phyloP scores from a whole-genome alignment of 2,797 vertebrate species.

The Sebastes baramenuke region DNA sequence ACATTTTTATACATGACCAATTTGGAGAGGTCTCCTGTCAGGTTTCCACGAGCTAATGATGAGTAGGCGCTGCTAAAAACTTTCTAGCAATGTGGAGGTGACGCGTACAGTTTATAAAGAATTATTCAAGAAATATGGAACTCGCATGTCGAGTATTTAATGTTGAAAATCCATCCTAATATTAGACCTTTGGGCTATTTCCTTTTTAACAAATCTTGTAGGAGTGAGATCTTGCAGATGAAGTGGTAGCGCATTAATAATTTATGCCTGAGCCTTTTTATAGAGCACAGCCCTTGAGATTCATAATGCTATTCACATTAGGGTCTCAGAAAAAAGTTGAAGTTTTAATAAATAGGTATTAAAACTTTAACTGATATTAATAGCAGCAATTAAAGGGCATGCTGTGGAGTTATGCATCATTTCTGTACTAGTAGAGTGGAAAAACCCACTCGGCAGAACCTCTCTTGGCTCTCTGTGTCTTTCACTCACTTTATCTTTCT shows the following conservation, averaged over 20 bases:
- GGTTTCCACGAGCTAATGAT: constrained; percentile 42
- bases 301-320: constrained; percentile 83
- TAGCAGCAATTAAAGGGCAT: constrained; percentile 80
- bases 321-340: constrained; percentile 70
- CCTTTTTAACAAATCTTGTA: constrained; percentile 77
- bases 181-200: constrained; percentile 80
- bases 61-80: constrained; percentile 24
- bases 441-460: constrained; percentile 58
- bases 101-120: constrained; percentile 44
- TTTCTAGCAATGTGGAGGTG: constrained; percentile 21
- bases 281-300: constrained; percentile 81
- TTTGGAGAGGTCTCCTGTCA: constrained; percentile 38
- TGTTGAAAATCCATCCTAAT: constrained; percentile 72
- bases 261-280: constrained; percentile 82
- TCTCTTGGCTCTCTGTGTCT: constrained; percentile 43
- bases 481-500: constrained; percentile 24
- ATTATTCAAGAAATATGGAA: constrained; percentile 61
- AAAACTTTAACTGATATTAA: constrained; percentile 87
- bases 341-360: constrained; percentile 86
- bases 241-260: constrained; percentile 83
- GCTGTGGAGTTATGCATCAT: constrained; percentile 76
- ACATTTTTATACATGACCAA: constrained; percentile 52
- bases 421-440: constrained; percentile 68
- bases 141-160: constrained; percentile 62
- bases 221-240: constrained; percentile 76